These are phyloP conservation scores for Colossoma macropomum DNA, from an alignment of 2,113 vertebrate genomes.

Conservation along the genomic window DNA sequence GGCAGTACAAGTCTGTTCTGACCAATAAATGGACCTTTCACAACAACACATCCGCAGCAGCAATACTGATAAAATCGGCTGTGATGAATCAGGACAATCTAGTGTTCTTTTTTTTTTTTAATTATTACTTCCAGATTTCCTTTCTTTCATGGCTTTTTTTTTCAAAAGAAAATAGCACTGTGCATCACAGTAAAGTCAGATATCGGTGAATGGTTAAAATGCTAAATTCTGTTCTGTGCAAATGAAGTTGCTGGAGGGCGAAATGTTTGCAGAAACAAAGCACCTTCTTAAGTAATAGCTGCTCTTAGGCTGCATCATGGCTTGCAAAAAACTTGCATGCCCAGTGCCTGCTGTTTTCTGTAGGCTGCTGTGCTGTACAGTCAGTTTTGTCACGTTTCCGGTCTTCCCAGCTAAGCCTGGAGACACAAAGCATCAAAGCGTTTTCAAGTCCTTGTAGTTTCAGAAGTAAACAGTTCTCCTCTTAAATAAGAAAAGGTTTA, in stretches of 20 bases:
- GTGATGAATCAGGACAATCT: constrained; percentile 34
- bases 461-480: background rate
- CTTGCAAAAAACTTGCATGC: constrained; percentile 68
- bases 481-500: background rate
- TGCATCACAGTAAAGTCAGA: background rate
- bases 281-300: constrained; percentile 37
- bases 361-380: constrained; percentile 57
- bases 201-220: background rate
- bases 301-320: constrained; percentile 27
- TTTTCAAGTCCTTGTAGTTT: constrained; percentile 12
- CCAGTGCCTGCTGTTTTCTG: constrained; percentile 58
- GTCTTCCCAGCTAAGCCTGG: constrained; percentile 70
- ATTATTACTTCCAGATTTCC: background rate
- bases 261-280: constrained; percentile 36
- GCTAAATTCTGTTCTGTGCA: constrained; percentile 10
- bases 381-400: constrained; percentile 45
- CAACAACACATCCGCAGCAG: background rate
- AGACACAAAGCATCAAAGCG: constrained; percentile 59
- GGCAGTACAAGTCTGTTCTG: constrained; percentile 13
- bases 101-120: background rate
- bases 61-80: background rate
- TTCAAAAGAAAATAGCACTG: background rate
- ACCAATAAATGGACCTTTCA: background rate
- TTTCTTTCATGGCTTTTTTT: constrained; percentile 22
- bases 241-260: background rate